Percentiles rank a stretch among this genome's conserved stretches.
These are phyloP conservation scores for Athalia circularis DNA, from an alignment of 2,888 invertebrate species.

Conservation along the genomic window DNA sequence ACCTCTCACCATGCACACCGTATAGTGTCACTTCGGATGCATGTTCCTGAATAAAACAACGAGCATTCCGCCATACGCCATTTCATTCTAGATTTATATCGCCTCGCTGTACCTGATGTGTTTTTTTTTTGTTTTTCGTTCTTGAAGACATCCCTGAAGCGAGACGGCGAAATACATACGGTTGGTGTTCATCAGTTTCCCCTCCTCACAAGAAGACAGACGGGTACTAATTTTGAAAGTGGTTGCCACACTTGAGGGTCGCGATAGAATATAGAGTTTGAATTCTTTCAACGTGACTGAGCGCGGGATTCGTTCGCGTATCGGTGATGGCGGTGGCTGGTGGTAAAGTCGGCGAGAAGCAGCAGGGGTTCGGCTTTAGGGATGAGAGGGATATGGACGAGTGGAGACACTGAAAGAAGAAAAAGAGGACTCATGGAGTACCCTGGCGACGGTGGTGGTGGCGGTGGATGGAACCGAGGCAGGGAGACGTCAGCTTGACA, in stretches of 20 bases:
- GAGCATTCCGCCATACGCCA: no score
- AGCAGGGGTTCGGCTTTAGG: not conserved
- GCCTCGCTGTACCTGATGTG: not conserved
- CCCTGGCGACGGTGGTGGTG: not conserved
- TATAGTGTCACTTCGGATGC: not conserved
- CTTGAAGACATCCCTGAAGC: not conserved
- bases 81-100: no score
- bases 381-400: constrained; percentile 55
- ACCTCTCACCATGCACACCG: not conserved
- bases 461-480: not conserved
- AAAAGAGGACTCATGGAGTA: constrained; percentile 47
- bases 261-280: constrained; percentile 57
- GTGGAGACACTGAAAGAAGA: constrained; percentile 55
- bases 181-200: not conserved
- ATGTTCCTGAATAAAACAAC: not conserved
- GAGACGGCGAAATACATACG: not conserved
- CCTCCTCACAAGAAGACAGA: constrained; percentile 57
- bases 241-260: constrained; percentile 50
- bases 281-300: constrained; percentile 8
- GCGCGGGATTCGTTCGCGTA: not conserved
- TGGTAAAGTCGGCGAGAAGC: constrained; percentile 10
- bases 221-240: constrained; percentile 67
- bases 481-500: constrained; percentile 18
- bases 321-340: not conserved
- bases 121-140: not conserved